These are phyloP conservation scores for Antennarius striatus DNA, from an alignment of 2,113 vertebrate species.

Conservation along the genomic window DNA sequence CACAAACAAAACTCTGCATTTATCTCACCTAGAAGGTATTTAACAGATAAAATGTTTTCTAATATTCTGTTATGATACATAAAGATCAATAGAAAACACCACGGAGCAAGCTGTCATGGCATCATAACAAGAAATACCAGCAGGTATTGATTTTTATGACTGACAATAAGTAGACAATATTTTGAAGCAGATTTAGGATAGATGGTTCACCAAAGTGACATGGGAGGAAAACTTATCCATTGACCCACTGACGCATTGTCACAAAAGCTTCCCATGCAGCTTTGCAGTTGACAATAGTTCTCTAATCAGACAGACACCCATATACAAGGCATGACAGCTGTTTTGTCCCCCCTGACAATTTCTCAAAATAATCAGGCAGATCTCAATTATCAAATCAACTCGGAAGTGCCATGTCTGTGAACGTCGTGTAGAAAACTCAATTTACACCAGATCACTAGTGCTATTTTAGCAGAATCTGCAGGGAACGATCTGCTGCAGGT, in stretches of 20 bases:
- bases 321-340: constrained; percentile 33
- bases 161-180: neutral
- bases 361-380: constrained; percentile 33
- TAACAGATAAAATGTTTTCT: neutral
- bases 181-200: too few species aligned
- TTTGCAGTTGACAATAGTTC: constrained; percentile 17
- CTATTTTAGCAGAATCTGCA: neutral
- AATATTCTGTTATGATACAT: neutral
- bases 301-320: constrained; percentile 47
- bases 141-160: neutral
- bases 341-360: constrained; percentile 29
- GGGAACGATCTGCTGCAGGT: neutral
- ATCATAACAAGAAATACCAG: neutral
- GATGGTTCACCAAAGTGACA: too few species aligned
- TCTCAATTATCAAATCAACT: constrained; percentile 32
- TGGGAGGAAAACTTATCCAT: neutral
- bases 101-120: neutral
- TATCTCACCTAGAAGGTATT: neutral
- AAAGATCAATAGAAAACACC: neutral
- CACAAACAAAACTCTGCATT: too few species aligned
- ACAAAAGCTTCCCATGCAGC: neutral
- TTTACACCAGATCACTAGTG: neutral
- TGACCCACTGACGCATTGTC: neutral
- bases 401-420: neutral
- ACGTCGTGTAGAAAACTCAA: constrained; percentile 4